Evolutionary conservation across 2,797 vertebrate species (phyloP).

Genomic region (Nothura maculosa): DNA sequence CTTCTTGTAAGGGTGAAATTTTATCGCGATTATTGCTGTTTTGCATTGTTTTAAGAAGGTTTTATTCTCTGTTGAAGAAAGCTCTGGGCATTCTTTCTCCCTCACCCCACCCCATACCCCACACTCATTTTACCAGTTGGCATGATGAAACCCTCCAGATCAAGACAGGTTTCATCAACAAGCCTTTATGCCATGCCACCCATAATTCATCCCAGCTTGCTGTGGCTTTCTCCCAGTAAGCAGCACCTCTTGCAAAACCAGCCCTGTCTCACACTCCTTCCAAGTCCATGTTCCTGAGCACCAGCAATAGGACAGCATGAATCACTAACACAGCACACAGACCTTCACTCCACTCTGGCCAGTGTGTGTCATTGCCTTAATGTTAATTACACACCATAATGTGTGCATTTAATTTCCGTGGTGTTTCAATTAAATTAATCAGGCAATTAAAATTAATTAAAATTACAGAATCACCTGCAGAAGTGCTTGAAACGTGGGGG

Average conservation of each 20-base stretch:
- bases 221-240: constrained; percentile 65
- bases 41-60: background rate
- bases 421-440: constrained; percentile 80
- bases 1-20: constrained; percentile 7
- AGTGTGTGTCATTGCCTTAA: constrained; percentile 64
- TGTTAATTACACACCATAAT: constrained; percentile 71
- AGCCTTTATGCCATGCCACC: constrained; percentile 61
- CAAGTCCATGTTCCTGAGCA: constrained; percentile 33
- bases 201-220: constrained; percentile 52
- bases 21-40: background rate
- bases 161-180: constrained; percentile 66
- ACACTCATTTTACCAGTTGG: constrained; percentile 61
- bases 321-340: constrained; percentile 27
- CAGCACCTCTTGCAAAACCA: constrained; percentile 74
- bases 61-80: constrained; percentile 55
- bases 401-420: constrained; percentile 73
- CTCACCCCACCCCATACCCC: constrained; percentile 59
- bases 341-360: constrained; percentile 48
- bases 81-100: constrained; percentile 7
- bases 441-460: constrained; percentile 81
- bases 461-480: constrained; percentile 73
- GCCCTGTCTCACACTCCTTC: constrained; percentile 57
- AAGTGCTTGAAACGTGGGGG: constrained; percentile 51
- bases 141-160: constrained; percentile 63
- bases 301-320: constrained; percentile 49